A percentile compares a stretch with the other conserved stretches of the same genome.
These are phyloP conservation scores for Nephila pilipes DNA, from an alignment of 1,140 invertebrate species.

Conservation along the genomic window DNA sequence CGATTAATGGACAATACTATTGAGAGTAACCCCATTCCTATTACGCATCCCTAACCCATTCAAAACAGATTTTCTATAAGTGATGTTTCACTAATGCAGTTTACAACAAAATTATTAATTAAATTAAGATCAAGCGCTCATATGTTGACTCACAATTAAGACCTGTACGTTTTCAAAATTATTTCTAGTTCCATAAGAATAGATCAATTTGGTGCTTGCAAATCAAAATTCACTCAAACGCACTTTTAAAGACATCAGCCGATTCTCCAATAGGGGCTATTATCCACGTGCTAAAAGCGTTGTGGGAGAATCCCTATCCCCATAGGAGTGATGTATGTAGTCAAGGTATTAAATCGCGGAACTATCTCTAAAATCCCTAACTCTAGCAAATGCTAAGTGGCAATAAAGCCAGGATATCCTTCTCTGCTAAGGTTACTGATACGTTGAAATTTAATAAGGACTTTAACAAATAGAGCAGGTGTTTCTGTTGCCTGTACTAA, in stretches of 20 bases:
- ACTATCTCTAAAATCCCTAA: neutral
- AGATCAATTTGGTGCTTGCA: neutral
- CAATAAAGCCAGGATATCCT: conserved; percentile 10
- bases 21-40: too few relatives aligned
- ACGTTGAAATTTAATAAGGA: conserved; percentile 9
- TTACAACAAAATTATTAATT: too few relatives aligned
- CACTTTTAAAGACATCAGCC: neutral
- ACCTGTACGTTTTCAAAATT: too few relatives aligned
- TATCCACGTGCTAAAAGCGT: neutral
- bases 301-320: neutral
- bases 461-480: conserved; percentile 8
- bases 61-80: too few relatives aligned
- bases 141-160: too few relatives aligned
- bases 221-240: neutral
- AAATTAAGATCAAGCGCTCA: too few relatives aligned
- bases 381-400: neutral
- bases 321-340: neutral
- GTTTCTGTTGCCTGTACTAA: neutral
- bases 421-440: neutral
- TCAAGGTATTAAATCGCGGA: neutral
- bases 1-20: too few relatives aligned
- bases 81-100: too few relatives aligned
- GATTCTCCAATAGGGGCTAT: neutral
- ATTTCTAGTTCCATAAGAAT: too few relatives aligned
- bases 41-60: too few relatives aligned